These are phyloP conservation scores for Lepus oiostolus DNA, from an alignment of 2,797 vertebrate species.

Conservation along the genomic window DNA sequence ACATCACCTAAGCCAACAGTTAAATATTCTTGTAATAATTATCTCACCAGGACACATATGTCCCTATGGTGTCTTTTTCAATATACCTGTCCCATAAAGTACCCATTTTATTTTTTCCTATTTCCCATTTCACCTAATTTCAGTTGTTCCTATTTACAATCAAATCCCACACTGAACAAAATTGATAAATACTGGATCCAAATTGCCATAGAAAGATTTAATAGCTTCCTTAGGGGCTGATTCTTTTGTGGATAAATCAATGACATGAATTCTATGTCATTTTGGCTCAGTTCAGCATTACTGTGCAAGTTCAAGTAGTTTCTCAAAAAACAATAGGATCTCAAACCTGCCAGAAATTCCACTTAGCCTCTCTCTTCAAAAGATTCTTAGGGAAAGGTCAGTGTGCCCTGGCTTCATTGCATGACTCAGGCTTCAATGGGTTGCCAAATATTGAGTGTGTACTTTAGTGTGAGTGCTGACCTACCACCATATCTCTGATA, in stretches of 20 bases:
- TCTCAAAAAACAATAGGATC: background rate
- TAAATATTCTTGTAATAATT: background rate
- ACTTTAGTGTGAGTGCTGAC: background rate
- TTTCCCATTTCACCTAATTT: background rate
- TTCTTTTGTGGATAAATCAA: background rate
- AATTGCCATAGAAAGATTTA: background rate
- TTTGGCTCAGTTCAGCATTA: background rate
- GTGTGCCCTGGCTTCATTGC: rapidly evolving
- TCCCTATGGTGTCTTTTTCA: background rate
- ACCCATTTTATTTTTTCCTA: background rate
- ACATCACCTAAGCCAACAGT: background rate
- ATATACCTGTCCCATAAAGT: background rate
- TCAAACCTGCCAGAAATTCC: background rate
- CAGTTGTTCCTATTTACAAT: conserved; percentile 9
- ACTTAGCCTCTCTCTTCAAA: background rate
- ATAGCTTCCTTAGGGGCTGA: background rate
- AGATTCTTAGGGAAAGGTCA: background rate
- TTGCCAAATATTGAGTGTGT: rapidly evolving
- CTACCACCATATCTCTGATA: background rate
- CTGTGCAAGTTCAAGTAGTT: background rate
- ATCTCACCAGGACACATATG: background rate
- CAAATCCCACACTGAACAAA: background rate
- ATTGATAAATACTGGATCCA: background rate
- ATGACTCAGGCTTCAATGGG: background rate
- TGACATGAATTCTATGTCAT: background rate